These are phyloP conservation scores for Tetramorium alpestre DNA, from an alignment of 1,140 invertebrate species.

Conservation along the genomic window DNA sequence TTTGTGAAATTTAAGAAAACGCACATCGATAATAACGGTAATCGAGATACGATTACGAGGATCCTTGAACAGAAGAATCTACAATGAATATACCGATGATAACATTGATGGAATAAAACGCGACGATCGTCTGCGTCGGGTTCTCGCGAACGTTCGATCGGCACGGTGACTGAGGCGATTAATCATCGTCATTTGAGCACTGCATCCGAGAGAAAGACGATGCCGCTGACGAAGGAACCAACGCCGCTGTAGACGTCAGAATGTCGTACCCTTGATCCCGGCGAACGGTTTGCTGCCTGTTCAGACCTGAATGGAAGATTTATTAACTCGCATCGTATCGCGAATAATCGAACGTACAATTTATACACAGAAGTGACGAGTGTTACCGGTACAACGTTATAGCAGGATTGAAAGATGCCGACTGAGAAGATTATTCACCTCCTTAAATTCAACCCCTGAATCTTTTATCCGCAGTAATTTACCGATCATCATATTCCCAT, in stretches of 20 bases:
- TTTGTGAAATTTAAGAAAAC: not conserved
- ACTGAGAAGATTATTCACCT: constrained; percentile 24
- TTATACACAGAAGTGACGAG: not conserved
- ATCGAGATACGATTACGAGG: not conserved
- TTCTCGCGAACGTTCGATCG: constrained; percentile 39
- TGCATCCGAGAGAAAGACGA: constrained; percentile 21
- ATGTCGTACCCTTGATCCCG: constrained; percentile 45
- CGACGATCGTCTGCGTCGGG: not conserved
- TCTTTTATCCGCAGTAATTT: constrained; percentile 10
- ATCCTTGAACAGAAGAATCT: not conserved
- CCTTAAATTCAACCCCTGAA: not conserved
- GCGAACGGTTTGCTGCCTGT: constrained; percentile 23
- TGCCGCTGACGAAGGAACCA: constrained; percentile 26
- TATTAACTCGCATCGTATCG: constrained; percentile 35
- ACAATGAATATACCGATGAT: not conserved
- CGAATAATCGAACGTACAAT: constrained; percentile 11
- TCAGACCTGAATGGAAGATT: constrained; percentile 30
- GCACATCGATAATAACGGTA: not conserved
- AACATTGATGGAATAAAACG: constrained; percentile 3
- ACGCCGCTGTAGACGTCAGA: constrained; percentile 23
- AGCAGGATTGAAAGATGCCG: not conserved
- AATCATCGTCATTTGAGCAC: constrained; percentile 38
- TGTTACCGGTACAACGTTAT: not conserved
- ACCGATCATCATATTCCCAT: not conserved
- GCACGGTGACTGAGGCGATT: constrained; percentile 11